Conservation (phyloP, 2,113 vertebrate species). For the Crotalus viridis region DNA sequence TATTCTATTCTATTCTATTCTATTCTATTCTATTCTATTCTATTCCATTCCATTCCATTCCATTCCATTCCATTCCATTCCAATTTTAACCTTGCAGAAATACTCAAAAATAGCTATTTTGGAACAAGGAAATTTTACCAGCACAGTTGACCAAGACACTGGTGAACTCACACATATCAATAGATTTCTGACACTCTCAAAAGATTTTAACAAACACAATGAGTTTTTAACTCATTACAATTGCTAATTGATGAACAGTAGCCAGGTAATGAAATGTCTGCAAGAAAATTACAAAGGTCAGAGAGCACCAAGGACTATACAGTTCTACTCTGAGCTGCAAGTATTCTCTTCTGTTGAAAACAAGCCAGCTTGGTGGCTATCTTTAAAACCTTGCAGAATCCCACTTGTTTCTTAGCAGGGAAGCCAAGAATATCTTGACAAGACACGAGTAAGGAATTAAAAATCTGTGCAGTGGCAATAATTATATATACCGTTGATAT, state of each 20-base stretch:
- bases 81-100: neutral
- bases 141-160: neutral
- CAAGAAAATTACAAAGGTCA: neutral
- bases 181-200: neutral
- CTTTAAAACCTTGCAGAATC: neutral
- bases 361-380: neutral
- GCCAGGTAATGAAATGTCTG: neutral
- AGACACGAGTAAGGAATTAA: neutral
- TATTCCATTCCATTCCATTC: no score
- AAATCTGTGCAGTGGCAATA: neutral
- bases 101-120: neutral
- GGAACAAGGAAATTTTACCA: neutral
- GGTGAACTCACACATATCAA: neutral
- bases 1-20: no score
- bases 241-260: neutral
- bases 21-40: no score
- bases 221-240: neutral
- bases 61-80: no score
- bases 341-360: neutral
- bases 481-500: neutral
- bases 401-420: neutral
- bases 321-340: neutral
- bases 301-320: neutral
- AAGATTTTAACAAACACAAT: neutral
- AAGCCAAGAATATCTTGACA: neutral